A percentile compares a stretch with the other conserved stretches of the same genome.
These are phyloP conservation scores for Listronotus oregonensis DNA, from an alignment of 1,140 invertebrate genomes.

Conservation along the genomic window DNA sequence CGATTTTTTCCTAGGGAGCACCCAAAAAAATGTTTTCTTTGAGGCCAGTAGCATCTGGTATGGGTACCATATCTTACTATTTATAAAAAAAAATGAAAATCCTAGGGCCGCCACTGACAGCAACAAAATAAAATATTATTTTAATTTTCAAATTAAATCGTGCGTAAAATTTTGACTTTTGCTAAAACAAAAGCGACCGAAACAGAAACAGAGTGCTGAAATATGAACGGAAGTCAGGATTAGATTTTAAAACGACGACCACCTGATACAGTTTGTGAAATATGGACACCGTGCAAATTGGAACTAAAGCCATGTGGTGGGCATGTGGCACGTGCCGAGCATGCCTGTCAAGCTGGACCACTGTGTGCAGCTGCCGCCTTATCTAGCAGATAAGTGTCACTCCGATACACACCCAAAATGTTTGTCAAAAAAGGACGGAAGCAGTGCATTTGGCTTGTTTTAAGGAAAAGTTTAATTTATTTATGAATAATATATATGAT, in stretches of 20 bases:
- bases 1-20: too few relatives aligned
- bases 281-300: constrained; percentile 37
- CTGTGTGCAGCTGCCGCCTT: constrained; percentile 25
- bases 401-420: background rate
- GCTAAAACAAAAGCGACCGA: background rate
- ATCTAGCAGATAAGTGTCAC: constrained; percentile 35
- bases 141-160: constrained; percentile 17
- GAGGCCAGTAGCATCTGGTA: too few relatives aligned
- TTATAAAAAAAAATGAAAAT: too few relatives aligned
- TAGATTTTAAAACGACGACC: constrained; percentile 27
- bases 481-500: too few relatives aligned
- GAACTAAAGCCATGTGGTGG: constrained; percentile 33
- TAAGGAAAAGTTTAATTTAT: too few relatives aligned
- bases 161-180: constrained; percentile 16
- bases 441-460: background rate
- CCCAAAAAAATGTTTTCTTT: too few relatives aligned
- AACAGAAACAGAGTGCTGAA: constrained; percentile 4
- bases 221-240: constrained; percentile 26
- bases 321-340: constrained; percentile 33
- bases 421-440: background rate
- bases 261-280: constrained; percentile 24
- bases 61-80: too few relatives aligned
- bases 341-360: constrained; percentile 29
- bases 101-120: too few relatives aligned
- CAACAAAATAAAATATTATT: background rate